A percentile compares a stretch with the other conserved stretches of the same genome.
Conservation (phyloP, 2,113 vertebrate species). For the Neofelis nebulosa region DNA sequence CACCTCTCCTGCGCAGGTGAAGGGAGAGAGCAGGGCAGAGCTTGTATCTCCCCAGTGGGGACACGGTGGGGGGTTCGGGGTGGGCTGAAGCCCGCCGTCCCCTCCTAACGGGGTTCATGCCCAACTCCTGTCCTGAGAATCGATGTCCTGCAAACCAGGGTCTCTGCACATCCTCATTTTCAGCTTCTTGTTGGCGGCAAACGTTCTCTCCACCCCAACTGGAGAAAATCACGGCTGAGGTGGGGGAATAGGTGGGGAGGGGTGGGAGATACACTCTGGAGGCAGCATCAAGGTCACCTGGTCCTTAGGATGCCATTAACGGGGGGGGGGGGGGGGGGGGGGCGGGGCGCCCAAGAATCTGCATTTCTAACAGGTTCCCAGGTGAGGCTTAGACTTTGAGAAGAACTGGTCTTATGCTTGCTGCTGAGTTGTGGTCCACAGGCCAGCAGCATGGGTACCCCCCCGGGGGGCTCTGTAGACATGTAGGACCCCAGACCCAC, state of each 20-base stretch:
- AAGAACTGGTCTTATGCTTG: accelerated
- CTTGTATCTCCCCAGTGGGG: accelerated
- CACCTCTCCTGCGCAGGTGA: not conserved
- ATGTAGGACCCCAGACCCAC: not conserved
- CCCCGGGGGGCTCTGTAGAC: not conserved
- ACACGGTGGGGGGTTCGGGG: not conserved
- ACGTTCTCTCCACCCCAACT: too few relatives aligned
- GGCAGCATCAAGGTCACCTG: accelerated
- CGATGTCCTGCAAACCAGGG: not conserved
- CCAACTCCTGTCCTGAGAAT: not conserved
- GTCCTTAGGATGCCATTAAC: accelerated
- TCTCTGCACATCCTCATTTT: not conserved
- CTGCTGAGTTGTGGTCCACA: not conserved
- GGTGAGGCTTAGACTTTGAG: not conserved
- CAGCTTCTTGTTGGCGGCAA: not conserved
- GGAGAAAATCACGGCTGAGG: too few relatives aligned
- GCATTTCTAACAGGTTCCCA: not conserved
- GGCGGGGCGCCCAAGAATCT: not conserved
- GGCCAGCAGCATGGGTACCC: too few relatives aligned
- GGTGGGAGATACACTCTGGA: accelerated
- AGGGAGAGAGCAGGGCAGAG: not conserved
- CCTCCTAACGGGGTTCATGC: not conserved
- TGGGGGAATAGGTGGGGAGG: not conserved
- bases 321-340: not conserved
- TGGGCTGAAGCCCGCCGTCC: not conserved